A percentile compares a stretch with the other conserved stretches of the same genome.
phyloP scores from a whole-genome alignment of 2,888 invertebrate species.

The Cephus rjabovi region DNA sequence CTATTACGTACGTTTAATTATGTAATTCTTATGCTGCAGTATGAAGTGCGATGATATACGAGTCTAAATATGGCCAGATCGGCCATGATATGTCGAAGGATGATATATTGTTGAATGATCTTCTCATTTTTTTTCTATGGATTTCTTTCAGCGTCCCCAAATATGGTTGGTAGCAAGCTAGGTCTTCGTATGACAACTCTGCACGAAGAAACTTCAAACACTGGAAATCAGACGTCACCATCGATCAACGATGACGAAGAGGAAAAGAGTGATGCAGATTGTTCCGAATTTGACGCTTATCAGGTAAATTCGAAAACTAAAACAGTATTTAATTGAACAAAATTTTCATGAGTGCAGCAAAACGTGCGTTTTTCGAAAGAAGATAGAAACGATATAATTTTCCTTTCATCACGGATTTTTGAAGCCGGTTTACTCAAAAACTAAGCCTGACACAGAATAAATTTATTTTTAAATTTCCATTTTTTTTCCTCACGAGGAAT shows the following conservation, averaged over 20 bases:
- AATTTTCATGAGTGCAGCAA: conserved; percentile 12
- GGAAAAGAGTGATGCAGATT: conserved; percentile 61
- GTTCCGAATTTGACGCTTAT: conserved; percentile 60
- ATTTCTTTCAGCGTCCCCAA: conserved; percentile 79
- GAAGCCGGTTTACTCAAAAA: too few species aligned
- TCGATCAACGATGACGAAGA: conserved; percentile 57
- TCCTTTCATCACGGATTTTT: neutral
- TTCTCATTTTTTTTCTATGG: neutral
- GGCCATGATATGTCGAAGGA: conserved; percentile 35
- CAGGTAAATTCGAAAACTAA: conserved; percentile 43
- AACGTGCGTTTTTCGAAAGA: neutral
- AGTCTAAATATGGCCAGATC: conserved; percentile 35
- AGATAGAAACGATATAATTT: neutral
- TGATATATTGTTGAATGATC: neutral
- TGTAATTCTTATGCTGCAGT: neutral
- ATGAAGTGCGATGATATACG: neutral
- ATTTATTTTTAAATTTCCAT: neutral
- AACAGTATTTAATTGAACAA: conserved; percentile 13
- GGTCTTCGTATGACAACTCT: conserved; percentile 92
- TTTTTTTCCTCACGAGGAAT: neutral
- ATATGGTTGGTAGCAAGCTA: conserved; percentile 79
- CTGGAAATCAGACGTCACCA: conserved; percentile 53
- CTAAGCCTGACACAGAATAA: too few species aligned
- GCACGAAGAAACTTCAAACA: conserved; percentile 78
- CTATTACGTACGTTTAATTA: neutral